Evolutionary conservation across 2,113 vertebrate species (phyloP).

Genomic region (Vidua macroura): DNA sequence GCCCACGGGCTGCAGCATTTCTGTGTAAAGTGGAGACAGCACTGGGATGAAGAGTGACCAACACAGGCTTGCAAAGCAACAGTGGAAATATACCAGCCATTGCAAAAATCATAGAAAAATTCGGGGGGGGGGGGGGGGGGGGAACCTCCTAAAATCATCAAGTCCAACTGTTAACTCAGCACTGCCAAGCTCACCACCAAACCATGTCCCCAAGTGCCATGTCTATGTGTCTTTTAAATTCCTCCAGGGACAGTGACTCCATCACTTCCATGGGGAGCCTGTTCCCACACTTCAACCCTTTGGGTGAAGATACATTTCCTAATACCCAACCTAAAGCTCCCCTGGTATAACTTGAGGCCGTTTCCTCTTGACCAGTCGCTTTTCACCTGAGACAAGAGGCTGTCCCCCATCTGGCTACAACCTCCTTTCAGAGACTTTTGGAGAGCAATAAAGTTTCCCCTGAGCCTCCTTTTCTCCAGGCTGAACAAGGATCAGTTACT

Average conservation of each 20-base stretch:
- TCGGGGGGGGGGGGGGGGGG: neutral
- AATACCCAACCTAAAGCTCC: neutral
- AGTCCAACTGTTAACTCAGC: rapidly evolving
- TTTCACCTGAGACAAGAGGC: neutral
- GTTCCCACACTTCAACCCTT: neutral
- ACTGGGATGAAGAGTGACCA: neutral
- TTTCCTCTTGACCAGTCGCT: neutral
- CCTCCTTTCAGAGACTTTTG: neutral
- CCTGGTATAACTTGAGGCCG: neutral
- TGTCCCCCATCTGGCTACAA: neutral
- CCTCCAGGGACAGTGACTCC: neutral
- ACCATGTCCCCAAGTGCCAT: neutral
- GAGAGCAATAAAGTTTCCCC: neutral
- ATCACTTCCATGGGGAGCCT: neutral
- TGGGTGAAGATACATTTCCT: neutral
- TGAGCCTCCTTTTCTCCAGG: neutral
- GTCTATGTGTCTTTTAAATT: rapidly evolving
- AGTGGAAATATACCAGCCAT: neutral
- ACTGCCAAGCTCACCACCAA: neutral
- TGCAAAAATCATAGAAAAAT: neutral
- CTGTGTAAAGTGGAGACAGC: rapidly evolving
- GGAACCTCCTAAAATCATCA: neutral
- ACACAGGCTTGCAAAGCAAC: neutral
- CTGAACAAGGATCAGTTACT: neutral
- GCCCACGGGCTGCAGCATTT: rapidly evolving